Percentiles rank a stretch among this genome's conserved stretches.
These are phyloP conservation scores for Idaea straminata DNA, from an alignment of 2,888 invertebrate genomes.

Conservation along the genomic window DNA sequence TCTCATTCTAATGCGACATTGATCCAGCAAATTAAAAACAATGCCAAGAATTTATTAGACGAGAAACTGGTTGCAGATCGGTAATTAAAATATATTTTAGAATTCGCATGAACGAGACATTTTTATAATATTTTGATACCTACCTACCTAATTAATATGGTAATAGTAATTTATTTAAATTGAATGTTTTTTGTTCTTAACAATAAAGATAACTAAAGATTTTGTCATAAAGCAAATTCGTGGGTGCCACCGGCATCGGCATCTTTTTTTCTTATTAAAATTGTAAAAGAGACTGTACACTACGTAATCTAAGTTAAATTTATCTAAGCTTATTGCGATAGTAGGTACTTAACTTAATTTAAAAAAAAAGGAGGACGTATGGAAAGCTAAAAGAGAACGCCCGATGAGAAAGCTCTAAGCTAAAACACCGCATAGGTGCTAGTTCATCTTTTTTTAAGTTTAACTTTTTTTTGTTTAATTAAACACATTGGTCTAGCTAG, in stretches of 20 bases:
- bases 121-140: neutral
- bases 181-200: neutral
- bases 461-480: too few species aligned
- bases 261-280: neutral
- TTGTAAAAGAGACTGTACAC: too few species aligned
- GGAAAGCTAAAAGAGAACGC: too few species aligned
- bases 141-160: neutral
- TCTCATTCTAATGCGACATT: neutral
- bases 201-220: neutral
- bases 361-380: too few species aligned
- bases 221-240: neutral
- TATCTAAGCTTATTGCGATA: too few species aligned
- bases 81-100: slow-evolving; percentile 2
- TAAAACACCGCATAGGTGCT: too few species aligned
- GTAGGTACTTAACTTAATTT: too few species aligned
- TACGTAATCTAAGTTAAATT: too few species aligned
- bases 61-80: slow-evolving; percentile 3
- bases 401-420: too few species aligned
- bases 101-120: slow-evolving; percentile 2
- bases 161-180: neutral
- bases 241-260: neutral
- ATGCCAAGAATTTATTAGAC: slow-evolving; percentile 1
- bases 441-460: too few species aligned
- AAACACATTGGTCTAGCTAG: too few species aligned
- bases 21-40: neutral